Evolutionary conservation across 2,797 vertebrate genomes (phyloP).

Genomic region (Cyclopterus lumpus): DNA sequence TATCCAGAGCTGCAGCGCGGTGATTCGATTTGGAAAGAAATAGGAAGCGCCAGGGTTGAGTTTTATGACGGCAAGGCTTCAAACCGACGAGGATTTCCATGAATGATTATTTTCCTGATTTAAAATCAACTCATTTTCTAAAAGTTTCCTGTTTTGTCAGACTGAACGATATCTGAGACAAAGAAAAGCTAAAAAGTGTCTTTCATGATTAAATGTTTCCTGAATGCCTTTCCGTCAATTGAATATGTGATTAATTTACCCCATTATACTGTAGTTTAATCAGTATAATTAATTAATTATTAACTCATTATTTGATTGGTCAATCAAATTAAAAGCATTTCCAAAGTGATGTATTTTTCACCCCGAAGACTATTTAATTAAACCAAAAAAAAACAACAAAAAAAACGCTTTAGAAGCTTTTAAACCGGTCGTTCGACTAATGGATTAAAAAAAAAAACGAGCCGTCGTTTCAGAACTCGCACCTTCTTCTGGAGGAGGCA

Average conservation of each 20-base stretch:
- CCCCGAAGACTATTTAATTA: neutral
- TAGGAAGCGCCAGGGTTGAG: neutral
- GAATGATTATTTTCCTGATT: neutral
- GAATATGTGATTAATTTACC: neutral
- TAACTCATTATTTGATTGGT: slow-evolving; percentile 1
- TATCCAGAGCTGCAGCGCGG: neutral
- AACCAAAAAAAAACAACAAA: no score
- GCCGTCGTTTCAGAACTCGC: slow-evolving; percentile 64
- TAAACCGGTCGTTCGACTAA: neutral
- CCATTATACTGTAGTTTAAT: neutral
- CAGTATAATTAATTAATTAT: neutral
- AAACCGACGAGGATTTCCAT: neutral
- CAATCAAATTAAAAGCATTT: neutral
- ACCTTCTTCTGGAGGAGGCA: slow-evolving; percentile 99
- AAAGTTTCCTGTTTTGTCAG: no score
- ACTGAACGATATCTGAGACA: no score
- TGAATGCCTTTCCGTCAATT: neutral
- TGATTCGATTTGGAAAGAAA: slow-evolving; percentile 13
- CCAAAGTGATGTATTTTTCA: neutral
- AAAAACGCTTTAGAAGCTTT: neutral
- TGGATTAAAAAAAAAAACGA: no score
- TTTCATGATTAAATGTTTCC: neutral
- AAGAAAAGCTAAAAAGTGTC: no score
- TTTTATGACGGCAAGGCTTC: neutral
- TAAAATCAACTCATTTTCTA: neutral